These are phyloP conservation scores for Etheostoma spectabile DNA, from an alignment of 2,113 vertebrate species.

Conservation along the genomic window DNA sequence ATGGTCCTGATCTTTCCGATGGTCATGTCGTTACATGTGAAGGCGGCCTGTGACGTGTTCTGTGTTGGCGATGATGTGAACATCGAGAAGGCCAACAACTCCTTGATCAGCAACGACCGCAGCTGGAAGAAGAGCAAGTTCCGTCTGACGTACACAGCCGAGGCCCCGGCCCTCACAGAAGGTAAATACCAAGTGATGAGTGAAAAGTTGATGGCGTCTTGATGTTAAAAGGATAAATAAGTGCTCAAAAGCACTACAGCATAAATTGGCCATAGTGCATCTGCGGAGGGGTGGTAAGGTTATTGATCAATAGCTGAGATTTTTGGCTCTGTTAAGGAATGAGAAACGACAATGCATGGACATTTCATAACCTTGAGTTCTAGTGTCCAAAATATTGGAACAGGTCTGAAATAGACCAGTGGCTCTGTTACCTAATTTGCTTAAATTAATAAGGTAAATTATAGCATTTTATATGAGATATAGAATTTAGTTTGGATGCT, in stretches of 20 bases:
- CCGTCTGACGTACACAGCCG: conserved; percentile 91
- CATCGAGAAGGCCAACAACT: conserved; percentile 97
- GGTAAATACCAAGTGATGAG: conserved; percentile 77
- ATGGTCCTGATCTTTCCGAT: neutral
- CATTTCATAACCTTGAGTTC: neutral
- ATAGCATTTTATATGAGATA: neutral
- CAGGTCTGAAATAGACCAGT: neutral
- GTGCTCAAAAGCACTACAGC: neutral
- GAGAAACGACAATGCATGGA: neutral
- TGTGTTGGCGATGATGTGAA: conserved; percentile 98
- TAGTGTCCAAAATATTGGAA: neutral
- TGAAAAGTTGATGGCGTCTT: neutral
- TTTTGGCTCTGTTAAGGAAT: neutral
- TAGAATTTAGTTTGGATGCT: neutral
- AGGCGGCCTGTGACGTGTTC: conserved; percentile 99
- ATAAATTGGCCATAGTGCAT: conserved; percentile 11
- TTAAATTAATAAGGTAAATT: neutral
- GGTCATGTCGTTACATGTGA: conserved; percentile 14
- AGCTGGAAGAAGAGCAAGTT: conserved; percentile 99
- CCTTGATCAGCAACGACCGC: conserved; percentile 96
- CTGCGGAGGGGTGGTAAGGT: neutral
- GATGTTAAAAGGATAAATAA: neutral
- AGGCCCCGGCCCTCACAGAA: conserved; percentile 92
- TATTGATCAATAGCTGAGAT: conserved; percentile 27
- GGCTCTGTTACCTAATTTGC: neutral